phyloP scores from a whole-genome alignment of 64 coral and sea anemone species.

The Trachythela sp. region DNA sequence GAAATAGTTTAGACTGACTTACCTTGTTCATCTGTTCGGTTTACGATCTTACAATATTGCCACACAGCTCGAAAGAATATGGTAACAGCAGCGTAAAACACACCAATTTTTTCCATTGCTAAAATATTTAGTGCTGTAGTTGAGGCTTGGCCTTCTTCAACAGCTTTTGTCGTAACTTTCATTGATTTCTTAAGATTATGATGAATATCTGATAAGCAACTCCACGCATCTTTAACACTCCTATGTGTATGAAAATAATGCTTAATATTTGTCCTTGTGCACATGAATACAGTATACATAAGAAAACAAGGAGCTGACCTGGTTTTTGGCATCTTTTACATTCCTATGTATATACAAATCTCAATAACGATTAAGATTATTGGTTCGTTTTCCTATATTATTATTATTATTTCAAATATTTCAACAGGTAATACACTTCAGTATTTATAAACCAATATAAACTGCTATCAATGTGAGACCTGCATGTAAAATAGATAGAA shows the following conservation, averaged over 20 bases:
- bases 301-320: too few species aligned
- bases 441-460: too few species aligned
- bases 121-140: neutral
- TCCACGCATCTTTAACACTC: conserved; percentile 83
- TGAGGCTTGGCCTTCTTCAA: conserved; percentile 28
- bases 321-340: too few species aligned
- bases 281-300: too few species aligned
- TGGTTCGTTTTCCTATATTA: too few species aligned
- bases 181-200: conserved; percentile 78
- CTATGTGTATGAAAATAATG: conserved; percentile 30
- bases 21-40: conserved; percentile 74
- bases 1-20: conserved; percentile 16
- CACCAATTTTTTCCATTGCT: conserved; percentile 67
- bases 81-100: conserved; percentile 73
- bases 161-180: conserved; percentile 52
- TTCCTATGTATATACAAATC: too few species aligned
- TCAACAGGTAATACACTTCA: too few species aligned
- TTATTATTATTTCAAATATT: too few species aligned
- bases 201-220: conserved; percentile 75
- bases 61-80: conserved; percentile 92
- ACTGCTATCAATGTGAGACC: too few species aligned
- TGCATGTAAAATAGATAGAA: too few species aligned
- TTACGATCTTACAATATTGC: conserved; percentile 91
- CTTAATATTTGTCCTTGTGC: too few species aligned
- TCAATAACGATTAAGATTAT: too few species aligned